Conservation (phyloP, 2,113 vertebrate species). For the Ochotona curzoniae region DNA sequence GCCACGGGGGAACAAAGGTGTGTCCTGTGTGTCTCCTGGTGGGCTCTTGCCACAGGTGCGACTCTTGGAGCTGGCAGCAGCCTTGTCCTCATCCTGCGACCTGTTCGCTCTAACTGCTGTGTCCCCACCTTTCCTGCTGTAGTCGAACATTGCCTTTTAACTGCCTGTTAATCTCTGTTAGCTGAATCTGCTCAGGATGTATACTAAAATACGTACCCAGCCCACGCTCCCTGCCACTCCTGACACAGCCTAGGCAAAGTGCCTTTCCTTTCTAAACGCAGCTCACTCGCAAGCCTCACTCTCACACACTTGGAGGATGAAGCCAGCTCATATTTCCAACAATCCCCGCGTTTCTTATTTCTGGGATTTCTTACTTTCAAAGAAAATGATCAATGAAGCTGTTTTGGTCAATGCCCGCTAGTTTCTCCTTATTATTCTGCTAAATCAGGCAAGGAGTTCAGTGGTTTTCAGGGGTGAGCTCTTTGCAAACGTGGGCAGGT, state of each 20-base stretch:
- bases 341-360: no score
- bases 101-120: background rate
- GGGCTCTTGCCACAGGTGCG: background rate
- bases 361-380: constrained; percentile 21
- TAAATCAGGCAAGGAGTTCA: background rate
- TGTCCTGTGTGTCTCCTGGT: background rate
- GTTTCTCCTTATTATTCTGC: background rate
- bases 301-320: background rate
- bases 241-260: background rate
- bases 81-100: background rate
- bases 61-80: background rate
- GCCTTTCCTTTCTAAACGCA: constrained; percentile 47
- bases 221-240: background rate
- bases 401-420: background rate
- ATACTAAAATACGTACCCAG: background rate
- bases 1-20: background rate
- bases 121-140: background rate
- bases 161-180: background rate
- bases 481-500: background rate
- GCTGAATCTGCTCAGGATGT: background rate
- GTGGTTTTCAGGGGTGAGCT: constrained; percentile 16
- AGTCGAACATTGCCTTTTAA: background rate
- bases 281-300: background rate
- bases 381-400: background rate
- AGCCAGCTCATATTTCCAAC: background rate